Conservation (phyloP, 2,113 vertebrate genomes). For the human region DNA sequence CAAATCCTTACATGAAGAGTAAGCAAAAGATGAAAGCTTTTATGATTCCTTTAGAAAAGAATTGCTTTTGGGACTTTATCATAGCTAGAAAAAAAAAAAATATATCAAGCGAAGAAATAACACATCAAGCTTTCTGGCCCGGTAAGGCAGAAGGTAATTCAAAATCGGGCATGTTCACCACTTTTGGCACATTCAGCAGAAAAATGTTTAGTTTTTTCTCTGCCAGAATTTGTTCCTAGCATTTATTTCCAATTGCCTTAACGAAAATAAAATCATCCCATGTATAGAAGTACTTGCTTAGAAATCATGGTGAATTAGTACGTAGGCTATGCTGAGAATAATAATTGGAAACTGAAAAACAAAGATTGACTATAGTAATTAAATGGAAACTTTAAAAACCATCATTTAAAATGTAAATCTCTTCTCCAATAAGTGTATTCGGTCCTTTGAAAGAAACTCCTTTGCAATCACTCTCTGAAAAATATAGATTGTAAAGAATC, state of each 20-base stretch:
- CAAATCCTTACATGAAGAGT: not conserved
- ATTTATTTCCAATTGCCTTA: not conserved
- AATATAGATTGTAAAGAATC: not conserved
- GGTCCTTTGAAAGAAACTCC: conserved; percentile 6
- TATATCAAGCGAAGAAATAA: not conserved
- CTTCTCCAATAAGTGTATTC: conserved; percentile 15
- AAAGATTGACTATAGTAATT: not conserved
- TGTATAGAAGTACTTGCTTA: not conserved
- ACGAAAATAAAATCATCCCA: not conserved
- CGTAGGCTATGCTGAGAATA: not conserved
- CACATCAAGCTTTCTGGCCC: not conserved
- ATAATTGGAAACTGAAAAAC: conserved; percentile 21
- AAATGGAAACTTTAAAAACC: conserved; percentile 7
- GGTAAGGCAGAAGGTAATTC: not conserved
- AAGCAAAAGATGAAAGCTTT: not conserved
- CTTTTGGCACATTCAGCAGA: not conserved
- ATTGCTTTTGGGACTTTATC: not conserved
- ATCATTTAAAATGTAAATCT: conserved; percentile 29
- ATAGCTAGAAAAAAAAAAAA: not conserved
- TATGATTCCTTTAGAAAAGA: not conserved
- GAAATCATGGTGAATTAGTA: not conserved
- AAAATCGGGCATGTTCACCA: not conserved
- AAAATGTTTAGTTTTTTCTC: not conserved
- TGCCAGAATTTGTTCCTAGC: not conserved
- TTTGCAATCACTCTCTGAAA: conserved; percentile 8